Conservation (phyloP, 2,797 vertebrate genomes). For the Cygnus olor region DNA sequence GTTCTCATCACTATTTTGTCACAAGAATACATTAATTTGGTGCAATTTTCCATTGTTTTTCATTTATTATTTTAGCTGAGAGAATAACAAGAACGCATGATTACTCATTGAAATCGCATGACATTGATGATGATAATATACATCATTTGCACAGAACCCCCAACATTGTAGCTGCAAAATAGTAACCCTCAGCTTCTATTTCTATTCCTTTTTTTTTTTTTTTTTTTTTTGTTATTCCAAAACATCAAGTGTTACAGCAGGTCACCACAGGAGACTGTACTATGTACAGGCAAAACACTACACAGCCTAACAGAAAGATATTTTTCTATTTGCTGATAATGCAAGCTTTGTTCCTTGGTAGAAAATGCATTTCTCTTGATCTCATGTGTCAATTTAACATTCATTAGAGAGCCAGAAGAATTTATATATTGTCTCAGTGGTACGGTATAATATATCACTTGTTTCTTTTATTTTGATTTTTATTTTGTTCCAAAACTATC, state of each 20-base stretch:
- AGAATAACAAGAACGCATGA: constrained; percentile 19
- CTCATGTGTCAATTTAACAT: not conserved
- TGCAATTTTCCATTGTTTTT: not conserved
- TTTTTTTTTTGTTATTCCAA: not conserved
- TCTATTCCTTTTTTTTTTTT: not conserved
- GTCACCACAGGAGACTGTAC: not conserved
- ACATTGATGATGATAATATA: not conserved
- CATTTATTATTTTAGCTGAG: constrained; percentile 13
- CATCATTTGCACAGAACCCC: not conserved
- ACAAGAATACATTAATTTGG: not conserved
- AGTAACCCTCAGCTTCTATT: not conserved
- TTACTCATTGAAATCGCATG: not conserved
- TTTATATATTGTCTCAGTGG: not conserved
- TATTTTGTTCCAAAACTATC: not conserved
- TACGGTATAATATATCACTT: not conserved
- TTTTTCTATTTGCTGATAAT: constrained; percentile 7
- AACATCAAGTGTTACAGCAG: not conserved
- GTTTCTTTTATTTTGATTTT: not conserved
- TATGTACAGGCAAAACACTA: fast-evolving
- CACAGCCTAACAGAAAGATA: not conserved
- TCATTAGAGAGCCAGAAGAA: not conserved
- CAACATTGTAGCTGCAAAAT: not conserved
- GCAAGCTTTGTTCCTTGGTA: not conserved
- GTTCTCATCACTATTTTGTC: not conserved
- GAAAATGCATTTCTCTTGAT: not conserved